Base-by-base conservation (phyloP, 2,113 vertebrate genomes). In the Notarius quadriscutis region DNA sequence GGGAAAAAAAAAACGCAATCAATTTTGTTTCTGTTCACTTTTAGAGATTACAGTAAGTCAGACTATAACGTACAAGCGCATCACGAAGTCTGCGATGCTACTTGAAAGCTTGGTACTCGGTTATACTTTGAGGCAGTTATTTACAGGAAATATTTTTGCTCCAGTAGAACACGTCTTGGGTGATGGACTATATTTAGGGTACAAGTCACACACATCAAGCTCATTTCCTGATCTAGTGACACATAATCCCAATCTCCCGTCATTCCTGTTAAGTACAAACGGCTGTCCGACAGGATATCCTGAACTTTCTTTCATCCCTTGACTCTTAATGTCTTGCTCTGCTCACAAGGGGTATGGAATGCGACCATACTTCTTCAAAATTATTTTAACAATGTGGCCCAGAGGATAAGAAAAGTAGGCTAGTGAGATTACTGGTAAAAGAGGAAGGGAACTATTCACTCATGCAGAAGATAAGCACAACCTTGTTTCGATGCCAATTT, bases 231-330 rank as follows among this genome's bases (percentile, higher is more conserved):
- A 27, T 58, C n/a, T 25, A 62, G 41, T 81, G 22, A 72, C 18
- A 65, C 51, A 51, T 58, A 57, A 69, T 51, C 71, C 71, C 85
- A 58, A 11, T 81, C 57, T 62, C n/a, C 15, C n/a, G 53, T 53
- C 65, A 50, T 81, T 17, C 20, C 25, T 41, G 18, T 50, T 57
- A 27, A 11, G 58, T 20, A 41, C 74, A 12, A 62, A 62, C 5
- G 25, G 55, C 25, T 55, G 91, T 83, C 71, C 87, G 84, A 74
- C 87, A 93, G 94, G 86, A 94, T 91, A 86, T 95, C 93, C 93
- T 92, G 91, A 67, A 53, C n/a, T n/a, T 17, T 75, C 69, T 86
- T 86, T 88, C 71, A 87, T 90, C 75, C 74, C 41, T 20, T 12
- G 67, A 81, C 65, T 55, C 79, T 77, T 71, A 51, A 62, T 72